phyloP scores from a whole-genome alignment of 2,113 vertebrate genomes.

The Pterophyllum scalare region DNA sequence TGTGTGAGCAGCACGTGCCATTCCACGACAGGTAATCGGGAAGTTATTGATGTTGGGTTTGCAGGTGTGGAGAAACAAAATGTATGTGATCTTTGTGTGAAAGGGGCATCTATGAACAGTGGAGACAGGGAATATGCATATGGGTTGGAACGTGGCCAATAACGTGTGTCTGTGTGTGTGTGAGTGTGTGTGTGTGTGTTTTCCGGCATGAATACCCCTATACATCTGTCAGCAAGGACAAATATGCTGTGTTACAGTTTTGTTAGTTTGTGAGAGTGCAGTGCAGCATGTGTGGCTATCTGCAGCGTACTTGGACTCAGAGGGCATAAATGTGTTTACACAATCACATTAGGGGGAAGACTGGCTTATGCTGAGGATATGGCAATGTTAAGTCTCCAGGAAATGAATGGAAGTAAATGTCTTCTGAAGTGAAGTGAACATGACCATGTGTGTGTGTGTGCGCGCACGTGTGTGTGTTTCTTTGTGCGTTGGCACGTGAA shows the following conservation, averaged over 20 bases:
- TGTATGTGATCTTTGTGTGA: background rate
- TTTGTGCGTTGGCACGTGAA: slow-evolving; percentile 31
- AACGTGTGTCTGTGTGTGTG: background rate
- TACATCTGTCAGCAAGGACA: background rate
- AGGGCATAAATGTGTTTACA: slow-evolving; percentile 18
- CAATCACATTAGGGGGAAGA: background rate
- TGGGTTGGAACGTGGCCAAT: background rate
- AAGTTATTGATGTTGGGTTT: background rate
- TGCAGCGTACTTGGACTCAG: background rate
- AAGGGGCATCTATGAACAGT: background rate
- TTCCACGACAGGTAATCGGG: slow-evolving; percentile 8
- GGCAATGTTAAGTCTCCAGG: background rate
- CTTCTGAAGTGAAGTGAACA: background rate
- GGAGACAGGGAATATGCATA: background rate
- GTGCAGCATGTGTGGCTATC: background rate
- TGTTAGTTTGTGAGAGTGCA: background rate
- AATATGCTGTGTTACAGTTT: background rate
- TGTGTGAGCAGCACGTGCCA: slow-evolving; percentile 54
- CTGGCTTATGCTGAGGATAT: background rate
- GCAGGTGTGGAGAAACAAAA: background rate
- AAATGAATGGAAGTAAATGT: background rate
- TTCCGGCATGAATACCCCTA: background rate
- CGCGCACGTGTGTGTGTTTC: background rate
- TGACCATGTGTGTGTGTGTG: background rate
- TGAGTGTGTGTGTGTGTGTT: background rate